A percentile compares a stretch with the other conserved stretches of the same genome.
Evolutionary conservation across 2,113 vertebrate genomes (phyloP).

Genomic region (Sceloporus tristichus): DNA sequence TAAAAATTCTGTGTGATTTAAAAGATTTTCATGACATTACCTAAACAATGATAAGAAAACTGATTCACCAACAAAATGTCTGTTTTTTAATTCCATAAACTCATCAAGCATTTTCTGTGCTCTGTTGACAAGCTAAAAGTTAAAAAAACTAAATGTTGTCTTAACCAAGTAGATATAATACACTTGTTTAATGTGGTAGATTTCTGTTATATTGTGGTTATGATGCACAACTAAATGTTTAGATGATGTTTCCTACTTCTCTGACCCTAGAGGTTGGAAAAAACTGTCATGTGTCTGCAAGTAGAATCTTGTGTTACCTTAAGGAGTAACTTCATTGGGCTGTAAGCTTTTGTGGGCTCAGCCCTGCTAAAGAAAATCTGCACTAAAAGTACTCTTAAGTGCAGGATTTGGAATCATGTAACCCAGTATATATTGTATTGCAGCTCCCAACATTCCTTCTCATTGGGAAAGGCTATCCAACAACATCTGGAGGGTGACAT

Average conservation of each 20-base stretch:
- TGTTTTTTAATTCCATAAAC: background rate
- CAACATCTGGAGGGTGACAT: too few relatives aligned
- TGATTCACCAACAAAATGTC: background rate
- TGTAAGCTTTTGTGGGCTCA: background rate
- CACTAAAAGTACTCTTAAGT: background rate
- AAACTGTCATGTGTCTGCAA: background rate
- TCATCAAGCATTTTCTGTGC: background rate
- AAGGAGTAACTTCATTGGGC: background rate
- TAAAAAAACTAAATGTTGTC: background rate
- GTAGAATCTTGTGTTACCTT: background rate
- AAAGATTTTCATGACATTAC: background rate
- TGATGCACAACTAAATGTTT: background rate
- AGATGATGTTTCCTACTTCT: background rate
- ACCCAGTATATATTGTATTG: too few relatives aligned
- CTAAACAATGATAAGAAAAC: background rate
- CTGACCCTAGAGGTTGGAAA: background rate
- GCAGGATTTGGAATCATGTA: background rate
- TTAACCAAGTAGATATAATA: background rate
- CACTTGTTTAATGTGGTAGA: background rate
- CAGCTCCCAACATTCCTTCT: too few relatives aligned
- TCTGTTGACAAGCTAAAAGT: background rate
- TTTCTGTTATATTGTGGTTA: background rate
- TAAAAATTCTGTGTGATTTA: background rate
- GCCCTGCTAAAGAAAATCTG: too few relatives aligned
- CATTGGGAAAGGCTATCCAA: too few relatives aligned